Evolutionary conservation across 2,888 invertebrate species (phyloP).

Genomic region (Drosophila cyrtoloma): DNA sequence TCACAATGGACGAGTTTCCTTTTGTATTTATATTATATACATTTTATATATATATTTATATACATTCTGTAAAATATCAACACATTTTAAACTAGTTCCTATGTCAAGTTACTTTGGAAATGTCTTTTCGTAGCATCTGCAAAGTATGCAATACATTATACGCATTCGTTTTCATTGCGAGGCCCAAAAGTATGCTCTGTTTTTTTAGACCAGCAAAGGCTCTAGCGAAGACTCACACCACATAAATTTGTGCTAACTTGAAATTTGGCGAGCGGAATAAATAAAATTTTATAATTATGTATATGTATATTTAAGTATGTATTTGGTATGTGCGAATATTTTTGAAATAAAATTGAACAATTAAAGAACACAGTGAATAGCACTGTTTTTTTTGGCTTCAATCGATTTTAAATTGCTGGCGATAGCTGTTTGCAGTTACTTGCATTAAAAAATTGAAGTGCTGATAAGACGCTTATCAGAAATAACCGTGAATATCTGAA

Average conservation of each 20-base stretch:
- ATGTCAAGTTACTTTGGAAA: background rate
- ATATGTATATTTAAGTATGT: background rate
- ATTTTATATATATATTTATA: background rate
- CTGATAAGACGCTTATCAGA: slow-evolving; percentile 50
- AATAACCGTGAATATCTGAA: slow-evolving; percentile 19
- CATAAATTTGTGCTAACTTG: background rate
- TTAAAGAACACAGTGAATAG: background rate
- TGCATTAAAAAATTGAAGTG: slow-evolving; percentile 31
- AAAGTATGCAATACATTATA: slow-evolving; percentile 7
- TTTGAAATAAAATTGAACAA: background rate
- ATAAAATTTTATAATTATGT: background rate
- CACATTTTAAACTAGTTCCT: background rate
- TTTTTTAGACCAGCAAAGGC: background rate
- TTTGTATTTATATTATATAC: background rate
- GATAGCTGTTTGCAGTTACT: slow-evolving; percentile 1
- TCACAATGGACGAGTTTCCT: slow-evolving; percentile 25
- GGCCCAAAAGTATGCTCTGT: slow-evolving; percentile 17
- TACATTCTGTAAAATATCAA: background rate
- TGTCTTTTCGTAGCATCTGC: background rate
- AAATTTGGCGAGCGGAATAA: background rate
- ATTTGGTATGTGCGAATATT: background rate
- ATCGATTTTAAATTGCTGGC: background rate
- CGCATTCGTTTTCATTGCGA: fast-evolving
- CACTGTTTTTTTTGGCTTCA: background rate
- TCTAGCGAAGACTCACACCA: slow-evolving; percentile 16